Base-by-base conservation (phyloP, 64 coral and sea anemone species). In the Porites australiensis region DNA sequence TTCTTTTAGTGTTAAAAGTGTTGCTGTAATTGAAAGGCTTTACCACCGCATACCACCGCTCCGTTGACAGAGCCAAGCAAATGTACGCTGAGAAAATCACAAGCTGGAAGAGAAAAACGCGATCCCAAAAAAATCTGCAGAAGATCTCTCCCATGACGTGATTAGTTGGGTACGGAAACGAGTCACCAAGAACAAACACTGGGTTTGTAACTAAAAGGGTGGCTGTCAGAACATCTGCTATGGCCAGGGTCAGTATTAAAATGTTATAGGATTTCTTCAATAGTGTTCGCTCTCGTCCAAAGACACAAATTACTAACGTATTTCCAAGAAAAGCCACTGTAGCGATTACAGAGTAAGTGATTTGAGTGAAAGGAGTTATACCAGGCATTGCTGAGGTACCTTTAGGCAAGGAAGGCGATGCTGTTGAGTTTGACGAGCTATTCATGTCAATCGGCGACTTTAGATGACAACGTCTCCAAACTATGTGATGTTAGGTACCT, bases 261-360 rank as follows among this genome's bases (percentile, higher is more conserved):
- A 69, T 68, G 81, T 84, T 84, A 19, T 84, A 84, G 12, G 81
- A 84, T 50, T 68, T 84, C 62, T 84, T 84, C n/a, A 84, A 50
- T 44, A 84, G 16, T 47, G 43, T 51, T 68, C 15, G 47, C 12
- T 84, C 81, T 12, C 63, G 63, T 16, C 3, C 3, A 14, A 84
- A 84, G 18, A 84, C 22, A 5, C 46, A 68, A 68, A 84, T 84
- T 1, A 84, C 81, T 9, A 67, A 12, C 18, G 51, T 84, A 63
- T 84, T 84, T 8, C 81, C 62, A 3, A 84, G 9, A 46, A 84
- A 84, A 9, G 81, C 81, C n/a, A 69, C 8, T 5, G 62, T 51
- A 5, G 81, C 61, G 18, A 84, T 68, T 8, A 84, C 6, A 11
- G 81, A 84, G 46, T 84, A 84, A 1, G 61, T 49, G 44, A 68